These are phyloP conservation scores for Blastobasis lacticolella DNA, from an alignment of 2,888 invertebrate genomes.

Conservation along the genomic window DNA sequence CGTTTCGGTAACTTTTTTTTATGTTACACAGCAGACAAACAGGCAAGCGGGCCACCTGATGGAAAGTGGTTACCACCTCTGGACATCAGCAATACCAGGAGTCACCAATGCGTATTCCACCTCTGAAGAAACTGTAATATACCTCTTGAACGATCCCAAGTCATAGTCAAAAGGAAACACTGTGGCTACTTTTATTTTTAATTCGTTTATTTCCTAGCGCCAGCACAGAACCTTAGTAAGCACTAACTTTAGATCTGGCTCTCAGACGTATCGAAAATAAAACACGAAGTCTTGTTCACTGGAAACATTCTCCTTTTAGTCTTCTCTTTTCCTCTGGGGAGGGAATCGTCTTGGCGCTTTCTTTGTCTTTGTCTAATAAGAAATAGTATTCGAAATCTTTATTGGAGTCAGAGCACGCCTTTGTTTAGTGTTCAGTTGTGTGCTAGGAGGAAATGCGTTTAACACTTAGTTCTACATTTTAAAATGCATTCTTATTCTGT, in stretches of 20 bases:
- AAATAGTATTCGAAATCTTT: constrained; percentile 17
- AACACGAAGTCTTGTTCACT: constrained; percentile 14
- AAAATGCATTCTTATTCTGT: background rate
- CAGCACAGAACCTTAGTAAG: constrained; percentile 3
- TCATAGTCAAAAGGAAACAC: too few relatives aligned
- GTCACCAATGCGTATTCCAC: too few relatives aligned
- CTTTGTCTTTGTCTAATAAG: constrained; percentile 20
- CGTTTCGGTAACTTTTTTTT: background rate
- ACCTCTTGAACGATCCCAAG: too few relatives aligned
- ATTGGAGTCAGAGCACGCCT: constrained; percentile 1
- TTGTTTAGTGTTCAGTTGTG: background rate
- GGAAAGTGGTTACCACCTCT: too few relatives aligned
- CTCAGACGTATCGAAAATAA: constrained; percentile 18
- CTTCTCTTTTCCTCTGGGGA: constrained; percentile 9
- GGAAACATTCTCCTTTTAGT: constrained; percentile 14
- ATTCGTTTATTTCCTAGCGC: background rate
- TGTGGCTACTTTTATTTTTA: background rate
- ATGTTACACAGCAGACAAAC: too few relatives aligned
- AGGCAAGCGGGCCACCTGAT: too few relatives aligned
- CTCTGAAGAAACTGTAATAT: too few relatives aligned
- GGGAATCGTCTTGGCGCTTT: constrained; percentile 8
- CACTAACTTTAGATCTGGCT: constrained; percentile 9
- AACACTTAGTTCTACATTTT: too few relatives aligned
- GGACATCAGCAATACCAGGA: too few relatives aligned
- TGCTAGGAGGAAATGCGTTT: background rate